Base-by-base conservation (phyloP, 2,113 vertebrate genomes). In the Oxygymnocypris stewartii region DNA sequence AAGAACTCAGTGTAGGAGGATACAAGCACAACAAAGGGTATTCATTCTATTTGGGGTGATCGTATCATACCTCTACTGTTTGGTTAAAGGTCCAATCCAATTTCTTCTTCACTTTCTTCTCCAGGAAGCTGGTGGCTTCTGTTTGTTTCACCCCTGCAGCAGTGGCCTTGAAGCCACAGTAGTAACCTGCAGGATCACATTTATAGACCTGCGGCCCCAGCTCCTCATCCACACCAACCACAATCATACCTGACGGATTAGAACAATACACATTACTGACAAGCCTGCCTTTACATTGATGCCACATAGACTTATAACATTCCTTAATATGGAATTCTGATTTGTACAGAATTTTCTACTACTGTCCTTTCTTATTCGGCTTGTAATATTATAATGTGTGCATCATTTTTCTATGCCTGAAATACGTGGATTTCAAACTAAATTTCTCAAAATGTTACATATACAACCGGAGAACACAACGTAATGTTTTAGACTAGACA, bases 21-120 rank as follows among this genome's bases (percentile, higher is more conserved):
- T 9, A n/a, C 5, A 3, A 12, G 2, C 69, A 73, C 40, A 42
- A 73, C 20, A 11, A 73, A 42, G 20, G 69, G 37, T 12, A 42
- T 6, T 23, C 1, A 42, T 73, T 73, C 69, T 18, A 73, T 23
- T 40, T 4, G 37, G 18, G 20, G 40, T 5, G 69, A 71, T 23
- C 8, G 57, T 9, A n/a, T 73, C 57, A 23, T 95, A 98, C 98
- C 96, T 99, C 98, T 59, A 99, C 95, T 13, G 97, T 99, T 92
- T 99, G 97, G 89, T 96, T 96, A 63, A 97, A 99, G 5, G 96
- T 98, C 98, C 98, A 99, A 79, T 99, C 98, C 91, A 97, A 95
- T 94, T 99, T 99, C 96, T 99, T 99, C 96, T 99, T 99, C 87
- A 99, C 96, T 95, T 99, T 99, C 94, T 99, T 99, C 94, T 99